Evolutionary conservation across 2,888 invertebrate genomes (phyloP).

Genomic region (Acleris holmiana): DNA sequence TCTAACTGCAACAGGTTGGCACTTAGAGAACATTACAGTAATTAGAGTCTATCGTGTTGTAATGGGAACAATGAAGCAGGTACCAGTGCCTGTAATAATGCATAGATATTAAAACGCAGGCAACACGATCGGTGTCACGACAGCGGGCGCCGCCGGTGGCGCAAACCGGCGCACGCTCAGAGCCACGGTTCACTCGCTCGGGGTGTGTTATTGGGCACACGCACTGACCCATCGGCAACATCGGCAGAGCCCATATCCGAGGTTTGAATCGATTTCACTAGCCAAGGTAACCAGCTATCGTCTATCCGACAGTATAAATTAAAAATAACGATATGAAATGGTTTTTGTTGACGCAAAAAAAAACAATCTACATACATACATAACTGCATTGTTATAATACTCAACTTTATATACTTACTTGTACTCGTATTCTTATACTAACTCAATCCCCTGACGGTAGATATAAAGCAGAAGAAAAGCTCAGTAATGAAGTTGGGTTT

Average conservation of each 20-base stretch:
- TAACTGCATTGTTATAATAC: too few species aligned
- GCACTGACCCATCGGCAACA: conserved; percentile 5
- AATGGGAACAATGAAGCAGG: conserved; percentile 74
- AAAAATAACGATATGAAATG: background rate
- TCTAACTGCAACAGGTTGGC: conserved; percentile 55
- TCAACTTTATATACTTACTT: too few species aligned
- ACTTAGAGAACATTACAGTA: conserved; percentile 63
- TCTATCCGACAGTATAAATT: too few species aligned
- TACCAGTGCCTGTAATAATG: conserved; percentile 35
- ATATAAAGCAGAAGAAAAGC: too few species aligned
- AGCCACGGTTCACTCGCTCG: conserved; percentile 36
- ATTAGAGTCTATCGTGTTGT: conserved; percentile 76
- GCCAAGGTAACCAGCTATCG: conserved; percentile 40
- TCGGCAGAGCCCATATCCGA: conserved; percentile 7
- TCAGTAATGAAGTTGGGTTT: too few species aligned
- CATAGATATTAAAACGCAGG: conserved; percentile 64
- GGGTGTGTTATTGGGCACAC: conserved; percentile 20
- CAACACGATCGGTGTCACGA: conserved; percentile 62
- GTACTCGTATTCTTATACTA: too few species aligned
- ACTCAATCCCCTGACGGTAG: too few species aligned
- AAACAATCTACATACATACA: too few species aligned
- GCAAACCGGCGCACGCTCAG: conserved; percentile 24
- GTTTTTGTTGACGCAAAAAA: too few species aligned
- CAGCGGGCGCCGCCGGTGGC: conserved; percentile 44
- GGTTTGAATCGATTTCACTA: conserved; percentile 40